Evolutionary conservation across 2,113 vertebrate genomes (phyloP), one percentile per base, ranked within the genome.

Genomic region (Oncorhynchus masou): DNA sequence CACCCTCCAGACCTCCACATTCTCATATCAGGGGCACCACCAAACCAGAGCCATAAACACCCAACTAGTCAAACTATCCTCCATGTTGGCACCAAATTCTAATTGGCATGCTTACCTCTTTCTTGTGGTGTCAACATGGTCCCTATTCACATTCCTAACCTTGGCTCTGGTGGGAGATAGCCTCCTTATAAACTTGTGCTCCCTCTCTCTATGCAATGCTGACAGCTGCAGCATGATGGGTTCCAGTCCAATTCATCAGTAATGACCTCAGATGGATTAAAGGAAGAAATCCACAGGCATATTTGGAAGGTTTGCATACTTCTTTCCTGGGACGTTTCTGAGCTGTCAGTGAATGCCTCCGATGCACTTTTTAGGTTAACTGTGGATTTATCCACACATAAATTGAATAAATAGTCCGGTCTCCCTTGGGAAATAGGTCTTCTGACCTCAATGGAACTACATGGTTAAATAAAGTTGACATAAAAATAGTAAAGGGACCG

Each of bases 201-300:
- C 20, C 68, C 45, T 49, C 54, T 22, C 34, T 20, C 62, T 22
- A 19, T 31, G 16, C 27, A 34, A 2, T 39, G 73, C 80, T 70
- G 80, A 81, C 76, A 70, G 70, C 76, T 73, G 24, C 78, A 78
- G 57, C 29, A 22, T 66, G 34, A 69, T 34, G 31, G 27, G 54
- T 74, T 73, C 15, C 57, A 75, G 68, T 74, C 72, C 68, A 66
- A 79, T 67, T 77, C 59, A 80, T 20, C 67, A 57, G 65, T 68
- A 66, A 71, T 73, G 74, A 79, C 59, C 48, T 76, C 54, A 71
- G 69, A 76, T 29, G 3, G 20, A 76, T 67, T 25, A 39, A 48
- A 76, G 69, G 68, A 71, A 68, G 57, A 78, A 34, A 82, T 74
- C 79, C 24, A 20, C 62, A 81, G 80, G 83, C 71, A 13, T 69